phyloP scores from a whole-genome alignment of 2,797 vertebrate genomes.

The Typhlichthys subterraneus region DNA sequence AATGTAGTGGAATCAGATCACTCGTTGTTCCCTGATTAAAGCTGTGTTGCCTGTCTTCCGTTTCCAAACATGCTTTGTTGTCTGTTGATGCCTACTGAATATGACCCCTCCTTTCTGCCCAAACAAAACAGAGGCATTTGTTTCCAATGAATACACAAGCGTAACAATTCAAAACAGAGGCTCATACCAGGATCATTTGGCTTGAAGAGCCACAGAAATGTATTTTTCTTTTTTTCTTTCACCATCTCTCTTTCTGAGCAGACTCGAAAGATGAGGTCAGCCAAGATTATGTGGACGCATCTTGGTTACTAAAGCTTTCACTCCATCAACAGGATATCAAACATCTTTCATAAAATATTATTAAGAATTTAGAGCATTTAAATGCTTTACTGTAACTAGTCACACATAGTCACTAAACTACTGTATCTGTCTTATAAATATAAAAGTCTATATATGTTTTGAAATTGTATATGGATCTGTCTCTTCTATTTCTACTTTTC shows the following conservation, averaged over 20 bases:
- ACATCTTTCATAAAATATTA: too few species aligned
- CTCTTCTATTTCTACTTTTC: background rate
- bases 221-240: conserved; percentile 9
- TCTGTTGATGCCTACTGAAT: conserved; percentile 51
- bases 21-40: background rate
- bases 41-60: conserved; percentile 9
- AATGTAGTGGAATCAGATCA: conserved; percentile 1
- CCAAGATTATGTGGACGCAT: too few species aligned
- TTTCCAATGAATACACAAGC: conserved; percentile 58
- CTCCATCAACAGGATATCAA: too few species aligned
- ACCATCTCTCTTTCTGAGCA: conserved; percentile 12
- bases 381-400: too few species aligned
- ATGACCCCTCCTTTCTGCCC: conserved; percentile 45
- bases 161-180: conserved; percentile 55
- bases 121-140: conserved; percentile 54
- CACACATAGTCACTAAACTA: too few species aligned
- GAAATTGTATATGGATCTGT: background rate
- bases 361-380: too few species aligned
- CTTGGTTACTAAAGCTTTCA: too few species aligned
- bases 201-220: conserved; percentile 29
- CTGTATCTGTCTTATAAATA: too few species aligned
- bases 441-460: too few species aligned
- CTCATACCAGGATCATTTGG: conserved; percentile 2
- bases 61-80: conserved; percentile 29
- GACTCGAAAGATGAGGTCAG: too few species aligned